Conservation (phyloP, 92 coral and sea anemone genomes). For the Pocillopora meandrina region DNA sequence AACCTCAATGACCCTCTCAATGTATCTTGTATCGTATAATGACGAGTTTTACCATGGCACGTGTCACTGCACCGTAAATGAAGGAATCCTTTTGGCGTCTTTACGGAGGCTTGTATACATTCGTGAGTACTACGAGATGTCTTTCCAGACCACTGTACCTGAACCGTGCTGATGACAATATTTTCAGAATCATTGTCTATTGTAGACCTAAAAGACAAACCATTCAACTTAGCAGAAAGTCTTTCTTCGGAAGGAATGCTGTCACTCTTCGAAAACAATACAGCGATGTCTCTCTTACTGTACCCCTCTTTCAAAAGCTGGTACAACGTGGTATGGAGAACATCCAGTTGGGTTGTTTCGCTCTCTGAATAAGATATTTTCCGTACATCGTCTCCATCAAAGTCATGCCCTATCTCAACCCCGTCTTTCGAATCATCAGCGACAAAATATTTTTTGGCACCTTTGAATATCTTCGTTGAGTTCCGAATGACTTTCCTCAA, state of each 20-base stretch:
- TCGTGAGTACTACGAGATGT: conserved; percentile 29
- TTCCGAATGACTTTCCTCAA: neutral
- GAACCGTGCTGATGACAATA: conserved; percentile 36
- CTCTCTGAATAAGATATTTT: no score
- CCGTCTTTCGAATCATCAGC: neutral
- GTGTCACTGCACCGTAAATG: conserved; percentile 26
- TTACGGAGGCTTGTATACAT: neutral
- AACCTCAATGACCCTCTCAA: no score
- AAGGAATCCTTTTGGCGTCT: neutral
- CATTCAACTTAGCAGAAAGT: neutral
- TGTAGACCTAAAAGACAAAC: neutral
- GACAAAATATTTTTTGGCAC: neutral
- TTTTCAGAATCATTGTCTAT: neutral
- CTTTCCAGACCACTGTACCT: conserved; percentile 46
- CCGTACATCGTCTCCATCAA: neutral
- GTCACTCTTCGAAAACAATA: conserved; percentile 12
- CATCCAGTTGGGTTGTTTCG: neutral
- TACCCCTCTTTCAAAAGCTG: neutral
- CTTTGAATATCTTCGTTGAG: neutral
- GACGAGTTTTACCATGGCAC: conserved; percentile 15
- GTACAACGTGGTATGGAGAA: neutral
- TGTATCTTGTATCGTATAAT: neutral
- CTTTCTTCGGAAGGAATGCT: neutral
- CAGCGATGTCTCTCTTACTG: neutral
- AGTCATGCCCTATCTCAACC: neutral